Percentiles rank a stretch among this genome's conserved stretches.
These are phyloP conservation scores for Lethenteron reissneri DNA, from an alignment of 2,113 vertebrate genomes.

Conservation along the genomic window DNA sequence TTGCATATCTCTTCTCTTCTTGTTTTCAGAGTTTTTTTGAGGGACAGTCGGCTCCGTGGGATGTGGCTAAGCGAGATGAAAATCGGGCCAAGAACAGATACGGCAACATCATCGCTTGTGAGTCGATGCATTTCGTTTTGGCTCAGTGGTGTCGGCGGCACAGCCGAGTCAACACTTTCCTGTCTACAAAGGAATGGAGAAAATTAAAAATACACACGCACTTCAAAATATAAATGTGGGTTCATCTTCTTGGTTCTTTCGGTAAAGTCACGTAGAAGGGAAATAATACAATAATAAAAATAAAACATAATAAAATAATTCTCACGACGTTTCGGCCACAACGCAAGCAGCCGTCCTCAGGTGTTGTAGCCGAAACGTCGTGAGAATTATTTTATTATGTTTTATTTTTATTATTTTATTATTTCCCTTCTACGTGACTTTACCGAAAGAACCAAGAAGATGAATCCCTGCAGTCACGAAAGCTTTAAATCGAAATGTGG, in stretches of 20 bases:
- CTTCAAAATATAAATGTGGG: background rate
- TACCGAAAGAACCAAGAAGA: no score
- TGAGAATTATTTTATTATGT: no score
- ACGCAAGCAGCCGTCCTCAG: no score
- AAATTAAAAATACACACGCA: background rate
- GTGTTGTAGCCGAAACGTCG: no score
- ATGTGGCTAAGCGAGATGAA: constrained; percentile 96
- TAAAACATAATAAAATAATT: no score
- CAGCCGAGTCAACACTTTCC: background rate
- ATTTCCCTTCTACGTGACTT: no score
- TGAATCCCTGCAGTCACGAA: no score
- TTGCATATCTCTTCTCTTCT: background rate
- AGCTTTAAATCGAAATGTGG: background rate
- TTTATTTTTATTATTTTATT: no score
- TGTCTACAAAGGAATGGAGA: background rate
- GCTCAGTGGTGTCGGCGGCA: no score
- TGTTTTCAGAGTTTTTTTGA: constrained; percentile 91
- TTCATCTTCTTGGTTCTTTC: background rate
- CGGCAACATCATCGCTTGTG: constrained; percentile 98
- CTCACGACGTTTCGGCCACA: no score
- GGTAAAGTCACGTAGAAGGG: no score
- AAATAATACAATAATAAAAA: no score
- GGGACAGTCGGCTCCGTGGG: constrained; percentile 97
- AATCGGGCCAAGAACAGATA: constrained; percentile 98
- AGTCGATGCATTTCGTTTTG: constrained; percentile 15